Conservation (phyloP, 1,140 invertebrate genomes). For the Notospermus geniculatus region DNA sequence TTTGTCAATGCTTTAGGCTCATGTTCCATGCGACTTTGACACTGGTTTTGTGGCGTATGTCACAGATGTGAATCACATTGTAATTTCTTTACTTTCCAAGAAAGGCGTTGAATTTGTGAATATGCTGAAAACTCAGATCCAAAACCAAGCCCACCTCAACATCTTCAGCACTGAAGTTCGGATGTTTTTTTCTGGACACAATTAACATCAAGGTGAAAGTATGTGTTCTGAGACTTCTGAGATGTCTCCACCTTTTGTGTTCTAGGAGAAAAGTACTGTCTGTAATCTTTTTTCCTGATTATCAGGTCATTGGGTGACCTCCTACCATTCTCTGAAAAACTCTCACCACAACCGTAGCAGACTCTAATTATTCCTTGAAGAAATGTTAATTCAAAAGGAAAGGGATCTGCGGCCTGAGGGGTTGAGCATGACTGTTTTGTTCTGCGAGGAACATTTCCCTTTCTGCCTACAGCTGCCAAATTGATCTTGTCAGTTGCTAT, state of each 20-base stretch:
- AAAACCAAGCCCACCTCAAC: too few relatives aligned
- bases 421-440: not conserved
- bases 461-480: not conserved
- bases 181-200: too few relatives aligned
- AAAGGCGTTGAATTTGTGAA: too few relatives aligned
- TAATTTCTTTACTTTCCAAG: too few relatives aligned
- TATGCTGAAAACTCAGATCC: too few relatives aligned
- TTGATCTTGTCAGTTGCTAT: not conserved
- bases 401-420: not conserved
- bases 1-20: too few relatives aligned
- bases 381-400: not conserved
- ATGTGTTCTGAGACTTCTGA: not conserved
- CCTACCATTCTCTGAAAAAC: not conserved
- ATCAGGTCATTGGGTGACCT: constrained; percentile 5
- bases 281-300: not conserved
- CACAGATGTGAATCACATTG: too few relatives aligned
- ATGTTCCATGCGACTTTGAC: too few relatives aligned
- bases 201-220: constrained; percentile 1
- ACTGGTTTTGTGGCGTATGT: too few relatives aligned
- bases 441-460: not conserved
- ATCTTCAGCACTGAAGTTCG: too few relatives aligned
- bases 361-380: not conserved
- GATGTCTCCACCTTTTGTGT: not conserved
- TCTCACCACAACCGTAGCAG: constrained; percentile 4
- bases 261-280: not conserved